Base-by-base conservation (phyloP, 2,888 invertebrate species). In the Hipparchia sbordonii region DNA sequence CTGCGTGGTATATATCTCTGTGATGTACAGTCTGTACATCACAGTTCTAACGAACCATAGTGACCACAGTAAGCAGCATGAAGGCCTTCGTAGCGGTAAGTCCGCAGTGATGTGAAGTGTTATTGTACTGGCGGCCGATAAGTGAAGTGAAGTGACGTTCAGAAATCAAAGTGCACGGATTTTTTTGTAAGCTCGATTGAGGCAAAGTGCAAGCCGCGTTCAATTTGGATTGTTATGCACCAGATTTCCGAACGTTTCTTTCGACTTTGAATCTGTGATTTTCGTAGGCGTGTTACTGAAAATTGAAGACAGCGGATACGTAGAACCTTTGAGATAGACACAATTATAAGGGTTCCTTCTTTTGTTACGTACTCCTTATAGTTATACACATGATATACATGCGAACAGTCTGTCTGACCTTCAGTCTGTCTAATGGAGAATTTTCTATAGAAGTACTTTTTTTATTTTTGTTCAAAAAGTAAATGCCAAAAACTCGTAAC, bases 31-130 rank as follows among this genome's bases (percentile, higher is more conserved):
- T 68, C 80, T 76, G 82, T 81, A 76, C 89, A 89, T 86, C 92
- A 92, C 91, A 92, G 90, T 89, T 88, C 91, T 87, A 80, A 85
- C 86, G 86, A 88, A 84, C 90, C 89, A 87, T 85, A 89, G 91
- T 92, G 91, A 91, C 90, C 89, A 86, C 88, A 89, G 87, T 87
- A 90, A 86, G 84, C 92, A 93, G 77, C 91, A 93, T 93, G 93
- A 93, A 89, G 89, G 89, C 92, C 91, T 93, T 92, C 91, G 91
- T 91, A 89, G 93, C 93, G 93, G 93, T 93, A 92, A 93, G 93
- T 69, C 69, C 69, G 69, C 69, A 69, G 67, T 56, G 56, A 7
- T 51, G 69, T 93, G 83, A 79, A 88, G 90, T 89, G 89, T 78
- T 79, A 78, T 59, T 59, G 33, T 12, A n/a, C 7, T 7, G 2